phyloP scores from a whole-genome alignment of 1,140 invertebrate species.

The Cotesia typhae region DNA sequence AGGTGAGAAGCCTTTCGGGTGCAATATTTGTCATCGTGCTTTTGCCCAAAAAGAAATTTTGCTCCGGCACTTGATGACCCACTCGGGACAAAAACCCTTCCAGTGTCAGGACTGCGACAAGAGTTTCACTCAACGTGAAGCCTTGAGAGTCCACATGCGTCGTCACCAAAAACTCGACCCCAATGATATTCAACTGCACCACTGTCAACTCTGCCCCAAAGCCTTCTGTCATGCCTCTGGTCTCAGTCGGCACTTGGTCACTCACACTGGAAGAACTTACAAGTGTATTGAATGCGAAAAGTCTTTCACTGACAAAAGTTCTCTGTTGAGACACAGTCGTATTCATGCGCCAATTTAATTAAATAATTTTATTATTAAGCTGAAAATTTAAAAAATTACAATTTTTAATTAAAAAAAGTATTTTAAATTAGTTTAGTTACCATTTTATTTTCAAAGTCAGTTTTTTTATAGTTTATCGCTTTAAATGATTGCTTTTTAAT shows the following conservation, averaged over 20 bases:
- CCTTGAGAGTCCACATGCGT: slow-evolving; percentile 72
- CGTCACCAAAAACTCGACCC: slow-evolving; percentile 69
- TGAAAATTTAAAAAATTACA: too few relatives aligned
- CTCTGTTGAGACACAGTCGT: slow-evolving; percentile 70
- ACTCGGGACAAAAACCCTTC: slow-evolving; percentile 85
- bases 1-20: slow-evolving; percentile 80
- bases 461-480: too few relatives aligned
- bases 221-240: slow-evolving; percentile 75
- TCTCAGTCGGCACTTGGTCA: slow-evolving; percentile 75
- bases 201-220: slow-evolving; percentile 75
- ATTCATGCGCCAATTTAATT: slow-evolving; percentile 57
- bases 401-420: too few relatives aligned
- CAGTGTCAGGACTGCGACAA: slow-evolving; percentile 79
- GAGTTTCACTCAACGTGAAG: slow-evolving; percentile 76
- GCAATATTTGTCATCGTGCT: slow-evolving; percentile 74
- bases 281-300: slow-evolving; percentile 74
- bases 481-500: too few relatives aligned
- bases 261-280: slow-evolving; percentile 74
- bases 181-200: slow-evolving; percentile 70
- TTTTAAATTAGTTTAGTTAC: too few relatives aligned
- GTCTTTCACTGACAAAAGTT: slow-evolving; percentile 77
- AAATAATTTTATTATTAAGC: too few relatives aligned
- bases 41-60: slow-evolving; percentile 85
- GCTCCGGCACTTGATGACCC: slow-evolving; percentile 83
- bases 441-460: too few relatives aligned